A percentile compares a stretch with the other conserved stretches of the same genome.
Conservation (phyloP, 2,113 vertebrate genomes). For the Anoura caudifer region DNA sequence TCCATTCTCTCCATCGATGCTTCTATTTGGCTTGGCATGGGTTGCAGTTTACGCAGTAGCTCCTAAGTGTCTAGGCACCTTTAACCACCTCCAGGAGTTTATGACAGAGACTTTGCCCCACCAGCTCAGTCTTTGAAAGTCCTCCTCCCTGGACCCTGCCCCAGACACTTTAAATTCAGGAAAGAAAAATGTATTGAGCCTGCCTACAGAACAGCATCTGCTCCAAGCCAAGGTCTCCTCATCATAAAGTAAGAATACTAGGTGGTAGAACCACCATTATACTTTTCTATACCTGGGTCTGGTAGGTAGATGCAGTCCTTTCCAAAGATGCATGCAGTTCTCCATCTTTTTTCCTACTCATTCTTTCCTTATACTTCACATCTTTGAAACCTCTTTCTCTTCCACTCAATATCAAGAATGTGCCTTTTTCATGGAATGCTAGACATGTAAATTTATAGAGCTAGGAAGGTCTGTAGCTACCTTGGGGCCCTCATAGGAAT, state of each 20-base stretch:
- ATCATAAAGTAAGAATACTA: slow-evolving; percentile 60
- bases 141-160: neutral
- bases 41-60: neutral
- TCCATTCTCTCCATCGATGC: neutral
- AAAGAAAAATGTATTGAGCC: slow-evolving; percentile 16
- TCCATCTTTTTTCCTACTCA: neutral
- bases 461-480: neutral
- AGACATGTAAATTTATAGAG: neutral
- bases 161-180: neutral
- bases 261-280: neutral
- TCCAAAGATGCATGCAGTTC: neutral
- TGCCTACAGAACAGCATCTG: neutral
- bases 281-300: neutral
- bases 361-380: neutral
- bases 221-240: slow-evolving; percentile 30
- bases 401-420: neutral
- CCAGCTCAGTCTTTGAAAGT: neutral
- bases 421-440: neutral
- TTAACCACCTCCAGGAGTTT: slow-evolving; percentile 11
- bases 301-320: neutral
- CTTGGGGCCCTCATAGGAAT: neutral
- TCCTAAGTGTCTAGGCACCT: neutral
- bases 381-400: neutral
- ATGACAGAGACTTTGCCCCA: slow-evolving; percentile 74
- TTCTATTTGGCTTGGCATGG: neutral